Evolutionary conservation across 2,113 vertebrate genomes (phyloP), one percentile per base, ranked within the genome.

Genomic region (Uropsilus gracilis): DNA sequence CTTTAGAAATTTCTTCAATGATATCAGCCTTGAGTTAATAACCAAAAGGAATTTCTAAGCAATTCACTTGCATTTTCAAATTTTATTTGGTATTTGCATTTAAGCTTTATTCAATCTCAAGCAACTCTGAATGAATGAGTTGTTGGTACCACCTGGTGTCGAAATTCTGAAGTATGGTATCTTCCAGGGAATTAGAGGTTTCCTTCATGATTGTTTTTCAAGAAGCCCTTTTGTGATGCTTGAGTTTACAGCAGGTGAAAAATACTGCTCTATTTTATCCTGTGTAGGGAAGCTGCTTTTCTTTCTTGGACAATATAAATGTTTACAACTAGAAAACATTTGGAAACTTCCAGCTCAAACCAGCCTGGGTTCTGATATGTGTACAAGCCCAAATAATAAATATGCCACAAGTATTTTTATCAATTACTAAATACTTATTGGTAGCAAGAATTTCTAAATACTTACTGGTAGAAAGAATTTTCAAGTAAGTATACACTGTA

Each of bases 71-170:
- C 46, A 86, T 68, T 96, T 92, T 32, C 12, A 92, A 92, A 82
- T 89, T 18, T 22, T 95, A 89, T 37, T 90, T 59, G 69, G n/a
- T 71, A 80, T 94, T 90, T 96, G 78, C 37, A 95, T 86, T 83
- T 66, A 86, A 83, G 46, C 22, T 92, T 91, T 72, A 89, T 80
- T 32, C 8, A 90, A 32, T 86, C 69, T 85, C 14, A 78, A 63
- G 69, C 30, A 89, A 72, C 42, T 86, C n/a, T 37, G 48, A 73
- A 28, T 48, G 72, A 1, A 5, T 82, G 26, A 95, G 22, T n/a
- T 92, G 89, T 8, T 68, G 63, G n/a, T 81, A 86, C n/a, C 26
- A 88, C 46, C 22, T 71, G 39, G 63, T n/a, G 71, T 26, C 28
- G 63, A 37, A 92, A 30, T 13, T 94, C 73, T 95, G 39, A 90